These are phyloP conservation scores for Ectropis grisescens DNA, from an alignment of 1,140 invertebrate genomes.

Conservation along the genomic window DNA sequence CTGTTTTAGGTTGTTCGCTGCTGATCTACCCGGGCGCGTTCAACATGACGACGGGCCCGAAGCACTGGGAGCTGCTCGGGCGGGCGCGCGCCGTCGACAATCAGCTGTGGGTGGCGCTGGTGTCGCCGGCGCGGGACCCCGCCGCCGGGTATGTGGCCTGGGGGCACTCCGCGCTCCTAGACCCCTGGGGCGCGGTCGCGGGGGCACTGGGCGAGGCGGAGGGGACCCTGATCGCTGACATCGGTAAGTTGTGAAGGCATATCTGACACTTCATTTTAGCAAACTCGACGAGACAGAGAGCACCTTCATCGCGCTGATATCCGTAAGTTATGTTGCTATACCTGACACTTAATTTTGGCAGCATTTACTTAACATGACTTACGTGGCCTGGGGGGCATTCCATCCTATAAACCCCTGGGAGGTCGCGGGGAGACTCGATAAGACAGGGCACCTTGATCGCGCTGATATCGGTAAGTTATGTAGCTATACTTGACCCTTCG, in stretches of 20 bases:
- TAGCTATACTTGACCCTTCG: too few relatives aligned
- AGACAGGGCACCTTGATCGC: too few relatives aligned
- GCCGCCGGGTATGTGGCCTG: slow-evolving; percentile 86
- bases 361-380: too few relatives aligned
- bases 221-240: slow-evolving; percentile 80
- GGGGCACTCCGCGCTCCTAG: slow-evolving; percentile 88
- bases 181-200: slow-evolving; percentile 90
- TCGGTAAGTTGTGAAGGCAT: slow-evolving; percentile 65
- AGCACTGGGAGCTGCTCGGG: slow-evolving; percentile 91
- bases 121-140: slow-evolving; percentile 83
- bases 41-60: slow-evolving; percentile 94
- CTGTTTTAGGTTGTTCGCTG: slow-evolving; percentile 80
- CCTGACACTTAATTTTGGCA: too few relatives aligned
- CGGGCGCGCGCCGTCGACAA: slow-evolving; percentile 89
- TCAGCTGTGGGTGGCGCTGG: slow-evolving; percentile 82
- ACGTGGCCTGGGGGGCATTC: too few relatives aligned
- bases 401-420: too few relatives aligned
- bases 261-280: too few relatives aligned
- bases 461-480: too few relatives aligned
- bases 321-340: too few relatives aligned
- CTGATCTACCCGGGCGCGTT: slow-evolving; percentile 95
- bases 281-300: too few relatives aligned
- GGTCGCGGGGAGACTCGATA: too few relatives aligned
- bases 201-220: slow-evolving; percentile 79
- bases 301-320: too few relatives aligned